phyloP scores from a whole-genome alignment of 2,888 invertebrate genomes.

The Clepsis dumicolana region DNA sequence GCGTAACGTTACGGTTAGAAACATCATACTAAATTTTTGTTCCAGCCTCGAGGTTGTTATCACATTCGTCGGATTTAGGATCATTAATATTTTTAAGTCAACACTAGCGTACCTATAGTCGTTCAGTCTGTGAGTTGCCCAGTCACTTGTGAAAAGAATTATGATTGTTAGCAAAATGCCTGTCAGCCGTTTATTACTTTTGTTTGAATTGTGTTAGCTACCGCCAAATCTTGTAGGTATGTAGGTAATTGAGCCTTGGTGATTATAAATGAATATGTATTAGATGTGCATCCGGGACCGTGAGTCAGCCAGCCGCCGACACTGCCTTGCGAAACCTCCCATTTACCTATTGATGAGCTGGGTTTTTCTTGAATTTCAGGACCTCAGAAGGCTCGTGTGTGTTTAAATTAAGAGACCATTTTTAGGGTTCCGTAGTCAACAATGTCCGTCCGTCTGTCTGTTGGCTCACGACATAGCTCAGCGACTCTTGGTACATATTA shows the following conservation, averaged over 20 bases:
- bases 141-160: constrained; percentile 4
- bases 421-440: no score
- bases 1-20: background rate
- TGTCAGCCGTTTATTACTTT: constrained; percentile 13
- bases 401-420: no score
- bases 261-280: constrained; percentile 61
- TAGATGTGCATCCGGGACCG: constrained; percentile 61
- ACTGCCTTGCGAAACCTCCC: constrained; percentile 36
- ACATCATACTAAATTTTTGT: background rate
- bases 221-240: constrained; percentile 43
- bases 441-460: no score
- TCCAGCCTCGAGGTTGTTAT: background rate
- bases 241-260: constrained; percentile 42
- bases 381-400: no score
- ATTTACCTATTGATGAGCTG: background rate
- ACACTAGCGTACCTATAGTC: background rate
- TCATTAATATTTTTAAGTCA: background rate
- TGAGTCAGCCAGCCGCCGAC: constrained; percentile 49
- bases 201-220: constrained; percentile 17
- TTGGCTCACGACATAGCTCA: no score
- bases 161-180: constrained; percentile 4
- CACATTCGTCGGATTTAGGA: background rate
- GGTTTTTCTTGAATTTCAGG: constrained; percentile 2
- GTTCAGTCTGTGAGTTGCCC: background rate
- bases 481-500: no score